Evolutionary conservation across 2,113 vertebrate species (phyloP).

Genomic region (Dicaeum eximium): DNA sequence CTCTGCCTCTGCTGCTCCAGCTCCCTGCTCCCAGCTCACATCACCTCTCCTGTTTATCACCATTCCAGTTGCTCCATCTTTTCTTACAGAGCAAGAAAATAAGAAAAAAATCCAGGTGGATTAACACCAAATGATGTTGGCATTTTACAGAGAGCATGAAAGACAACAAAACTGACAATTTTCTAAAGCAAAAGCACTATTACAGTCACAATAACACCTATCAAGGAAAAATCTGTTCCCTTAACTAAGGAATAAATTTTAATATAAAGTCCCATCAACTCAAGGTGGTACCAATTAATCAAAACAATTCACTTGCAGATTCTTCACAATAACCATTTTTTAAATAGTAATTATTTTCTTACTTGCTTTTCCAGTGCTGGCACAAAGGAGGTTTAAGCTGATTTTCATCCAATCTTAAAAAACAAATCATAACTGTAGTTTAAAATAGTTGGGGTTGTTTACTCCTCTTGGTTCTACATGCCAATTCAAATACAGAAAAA

Average conservation of each 20-base stretch:
- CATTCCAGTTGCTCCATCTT: neutral
- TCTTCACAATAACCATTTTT: neutral
- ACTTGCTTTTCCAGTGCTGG: neutral
- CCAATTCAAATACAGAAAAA: neutral
- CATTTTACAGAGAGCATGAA: neutral
- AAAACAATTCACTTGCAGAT: neutral
- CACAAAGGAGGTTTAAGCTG: slow-evolving; percentile 2
- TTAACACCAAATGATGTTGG: neutral
- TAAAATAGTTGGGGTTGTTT: slow-evolving; percentile 19
- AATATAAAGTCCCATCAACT: neutral
- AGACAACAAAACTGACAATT: neutral
- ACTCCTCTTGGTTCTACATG: neutral
- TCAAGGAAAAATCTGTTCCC: neutral
- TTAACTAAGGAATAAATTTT: neutral
- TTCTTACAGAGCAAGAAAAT: neutral
- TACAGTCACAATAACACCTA: neutral
- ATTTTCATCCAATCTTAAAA: slow-evolving; percentile 12
- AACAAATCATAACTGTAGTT: neutral
- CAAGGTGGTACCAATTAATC: neutral
- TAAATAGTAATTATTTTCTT: neutral
- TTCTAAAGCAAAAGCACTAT: neutral
- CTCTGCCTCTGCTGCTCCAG: neutral
- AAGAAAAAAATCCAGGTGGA: neutral
- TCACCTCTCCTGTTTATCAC: neutral
- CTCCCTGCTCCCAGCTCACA: neutral